Base-by-base conservation (phyloP, 2,797 vertebrate species). In the Rachycentron canadum region DNA sequence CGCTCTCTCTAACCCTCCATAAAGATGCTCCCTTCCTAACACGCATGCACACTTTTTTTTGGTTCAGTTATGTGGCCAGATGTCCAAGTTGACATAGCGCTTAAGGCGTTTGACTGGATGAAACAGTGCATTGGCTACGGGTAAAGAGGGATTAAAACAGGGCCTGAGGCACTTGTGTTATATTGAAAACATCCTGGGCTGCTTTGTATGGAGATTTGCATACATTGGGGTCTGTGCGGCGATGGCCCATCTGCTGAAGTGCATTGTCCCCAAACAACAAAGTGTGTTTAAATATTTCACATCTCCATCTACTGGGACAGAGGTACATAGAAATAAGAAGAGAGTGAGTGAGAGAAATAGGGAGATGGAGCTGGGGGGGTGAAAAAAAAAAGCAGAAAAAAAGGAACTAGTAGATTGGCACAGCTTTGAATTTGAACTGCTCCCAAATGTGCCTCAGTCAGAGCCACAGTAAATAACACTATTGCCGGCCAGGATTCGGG, bases 41-140 rank as follows among this genome's bases (percentile, higher is more conserved):
- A 84, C 88, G 84, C 83, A 91, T 76, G 52, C 81, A 85, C 81
- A 81, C 79, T 82, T 84, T 88, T 84, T 71, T 83, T 83, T 79
- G 93, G 94, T 95, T 96, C 90, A 91, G 94, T 94, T 90, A 92
- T 91, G 93, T 88, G 95, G 96, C 98, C 98, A 99, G 98, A 98
- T 99, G 98, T 98, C 97, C 97, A 96, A 94, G 88, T 86, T 96
- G 97, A 96, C 96, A 96, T 89, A 97, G 94, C 89, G 97, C 97
- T 99, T 95, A 96, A 96, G 97, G 97, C 97, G 86, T 95, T 96
- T 96, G 96, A 96, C 96, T 95, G 97, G 97, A 99, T 98, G 96
- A 98, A 98, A 97, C 97, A 96, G 96, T 86, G 96, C 95, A 90
- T 87, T 95, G 95, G 96, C 95, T 95, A 95, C 88, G 91, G 94